Conservation (phyloP, 2,113 vertebrate species). For the Oncorhynchus mykiss region DNA sequence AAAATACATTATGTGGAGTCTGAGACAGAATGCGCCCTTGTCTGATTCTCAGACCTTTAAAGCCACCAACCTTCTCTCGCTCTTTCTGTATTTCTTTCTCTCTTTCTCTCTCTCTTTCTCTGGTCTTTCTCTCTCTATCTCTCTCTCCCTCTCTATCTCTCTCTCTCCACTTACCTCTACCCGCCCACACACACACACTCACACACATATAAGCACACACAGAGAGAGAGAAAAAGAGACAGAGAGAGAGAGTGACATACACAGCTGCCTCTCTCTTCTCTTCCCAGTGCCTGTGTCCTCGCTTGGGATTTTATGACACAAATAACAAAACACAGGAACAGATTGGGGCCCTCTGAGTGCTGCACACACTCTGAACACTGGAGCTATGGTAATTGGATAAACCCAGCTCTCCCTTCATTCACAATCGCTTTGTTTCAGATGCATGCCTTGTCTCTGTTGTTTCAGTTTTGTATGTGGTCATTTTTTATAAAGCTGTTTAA, state of each 20-base stretch:
- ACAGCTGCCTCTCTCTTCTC: background rate
- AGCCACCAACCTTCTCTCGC: slow-evolving; percentile 1
- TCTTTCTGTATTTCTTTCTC: slow-evolving; percentile 25
- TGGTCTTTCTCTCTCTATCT: too few relatives aligned
- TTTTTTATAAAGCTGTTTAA: slow-evolving; percentile 29
- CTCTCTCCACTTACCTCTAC: too few relatives aligned
- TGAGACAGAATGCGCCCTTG: slow-evolving; percentile 12
- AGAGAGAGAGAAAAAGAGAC: slow-evolving; percentile 12
- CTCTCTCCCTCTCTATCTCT: too few relatives aligned
- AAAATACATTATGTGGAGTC: background rate
- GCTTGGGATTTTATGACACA: slow-evolving; percentile 49
- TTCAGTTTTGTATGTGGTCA: slow-evolving; percentile 29
- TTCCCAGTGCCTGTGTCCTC: slow-evolving; percentile 36
- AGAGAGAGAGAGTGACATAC: background rate
- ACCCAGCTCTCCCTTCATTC: background rate
- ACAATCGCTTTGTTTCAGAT: slow-evolving; percentile 36
- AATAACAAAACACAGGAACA: slow-evolving; percentile 57
- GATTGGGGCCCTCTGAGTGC: slow-evolving; percentile 41
- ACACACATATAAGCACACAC: slow-evolving; percentile 17
- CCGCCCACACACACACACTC: too few relatives aligned
- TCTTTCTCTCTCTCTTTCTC: too few relatives aligned
- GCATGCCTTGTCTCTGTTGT: slow-evolving; percentile 32
- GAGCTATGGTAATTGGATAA: slow-evolving; percentile 51
- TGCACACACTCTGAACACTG: slow-evolving; percentile 37
- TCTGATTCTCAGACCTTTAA: slow-evolving; percentile 34